phyloP scores from a whole-genome alignment of 35 echinoderm and acorn worm species.

The Anneissia japonica region DNA sequence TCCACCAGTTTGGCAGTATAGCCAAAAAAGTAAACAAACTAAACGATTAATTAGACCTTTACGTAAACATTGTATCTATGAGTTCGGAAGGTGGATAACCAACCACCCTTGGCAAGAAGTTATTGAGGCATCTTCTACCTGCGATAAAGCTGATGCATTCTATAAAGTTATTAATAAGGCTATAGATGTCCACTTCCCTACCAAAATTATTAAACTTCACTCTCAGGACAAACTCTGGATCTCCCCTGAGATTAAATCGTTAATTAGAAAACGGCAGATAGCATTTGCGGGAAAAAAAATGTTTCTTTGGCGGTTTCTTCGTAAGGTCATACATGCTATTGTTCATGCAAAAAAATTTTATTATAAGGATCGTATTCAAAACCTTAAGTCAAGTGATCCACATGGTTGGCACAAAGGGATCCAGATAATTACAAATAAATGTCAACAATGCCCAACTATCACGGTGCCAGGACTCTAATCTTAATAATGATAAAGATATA shows the following conservation, averaged over 20 bases:
- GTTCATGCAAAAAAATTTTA: constrained; percentile 1
- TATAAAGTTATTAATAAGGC: not conserved
- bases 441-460: not conserved
- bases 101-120: constrained; percentile 26
- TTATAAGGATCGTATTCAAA: constrained; percentile 1
- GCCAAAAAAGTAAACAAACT: not conserved
- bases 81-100: constrained; percentile 37
- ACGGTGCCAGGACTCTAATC: not conserved
- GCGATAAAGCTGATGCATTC: constrained; percentile 31
- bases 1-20: not conserved
- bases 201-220: constrained; percentile 16
- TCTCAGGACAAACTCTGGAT: constrained; percentile 37
- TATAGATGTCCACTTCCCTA: constrained; percentile 23
- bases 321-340: constrained; percentile 1
- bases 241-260: constrained; percentile 14
- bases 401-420: constrained; percentile 34
- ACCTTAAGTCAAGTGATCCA: constrained; percentile 22
- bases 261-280: constrained; percentile 16
- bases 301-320: constrained; percentile 1
- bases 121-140: not conserved
- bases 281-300: constrained; percentile 25
- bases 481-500: not conserved
- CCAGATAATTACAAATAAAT: constrained; percentile 21
- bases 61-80: constrained; percentile 4
- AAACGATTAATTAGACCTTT: constrained; percentile 18